Conservation (phyloP, 2,797 vertebrate species). For the Monodelphis domestica region DNA sequence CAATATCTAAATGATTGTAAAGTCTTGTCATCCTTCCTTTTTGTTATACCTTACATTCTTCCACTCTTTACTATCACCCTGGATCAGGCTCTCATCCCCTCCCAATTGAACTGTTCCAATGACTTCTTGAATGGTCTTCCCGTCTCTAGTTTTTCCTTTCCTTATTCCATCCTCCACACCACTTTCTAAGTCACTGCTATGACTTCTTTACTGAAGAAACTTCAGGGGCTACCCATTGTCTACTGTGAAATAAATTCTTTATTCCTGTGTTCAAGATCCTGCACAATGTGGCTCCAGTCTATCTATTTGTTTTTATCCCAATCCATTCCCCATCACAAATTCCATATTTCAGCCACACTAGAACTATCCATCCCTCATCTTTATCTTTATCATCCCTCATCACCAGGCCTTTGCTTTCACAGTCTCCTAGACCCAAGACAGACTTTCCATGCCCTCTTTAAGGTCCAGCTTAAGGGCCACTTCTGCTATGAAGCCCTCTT, state of each 20-base stretch:
- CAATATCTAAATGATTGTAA: background rate
- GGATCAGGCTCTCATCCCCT: background rate
- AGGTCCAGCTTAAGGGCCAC: background rate
- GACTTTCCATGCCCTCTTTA: background rate
- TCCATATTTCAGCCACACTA: background rate
- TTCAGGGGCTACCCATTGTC: background rate
- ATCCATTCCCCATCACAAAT: background rate
- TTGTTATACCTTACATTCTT: background rate
- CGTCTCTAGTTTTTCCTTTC: background rate
- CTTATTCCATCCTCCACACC: background rate
- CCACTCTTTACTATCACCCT: background rate
- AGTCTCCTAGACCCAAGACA: background rate
- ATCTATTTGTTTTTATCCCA: background rate
- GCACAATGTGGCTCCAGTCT: background rate
- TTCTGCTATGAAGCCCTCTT: background rate
- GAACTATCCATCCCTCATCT: background rate
- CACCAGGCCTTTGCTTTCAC: background rate
- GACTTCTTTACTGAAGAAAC: background rate
- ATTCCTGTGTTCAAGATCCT: background rate
- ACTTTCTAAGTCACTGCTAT: background rate
- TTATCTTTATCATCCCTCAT: background rate
- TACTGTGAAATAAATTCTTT: background rate
- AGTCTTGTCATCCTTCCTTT: background rate
- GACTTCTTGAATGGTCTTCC: background rate
- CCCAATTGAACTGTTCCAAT: background rate